phyloP scores from a whole-genome alignment of 1,140 invertebrate genomes.

The Calephelis nemesis region DNA sequence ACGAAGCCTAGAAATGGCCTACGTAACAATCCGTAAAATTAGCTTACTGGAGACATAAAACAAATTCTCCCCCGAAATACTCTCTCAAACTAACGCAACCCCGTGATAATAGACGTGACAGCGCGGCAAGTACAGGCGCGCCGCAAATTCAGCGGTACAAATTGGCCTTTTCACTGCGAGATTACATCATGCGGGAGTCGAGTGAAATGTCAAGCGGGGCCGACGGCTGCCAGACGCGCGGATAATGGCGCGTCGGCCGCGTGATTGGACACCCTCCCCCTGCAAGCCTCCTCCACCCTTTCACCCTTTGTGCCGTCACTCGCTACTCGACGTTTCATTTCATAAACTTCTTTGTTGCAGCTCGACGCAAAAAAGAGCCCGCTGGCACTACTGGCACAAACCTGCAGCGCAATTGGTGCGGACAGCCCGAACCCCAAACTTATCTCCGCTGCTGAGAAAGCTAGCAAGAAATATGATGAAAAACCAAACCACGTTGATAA shows the following conservation, averaged over 20 bases:
- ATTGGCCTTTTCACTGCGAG: constrained; percentile 78
- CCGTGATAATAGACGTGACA: constrained; percentile 72
- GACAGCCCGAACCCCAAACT: constrained; percentile 88
- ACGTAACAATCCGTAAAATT: constrained; percentile 22
- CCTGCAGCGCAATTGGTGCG: constrained; percentile 96
- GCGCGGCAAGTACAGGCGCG: constrained; percentile 68
- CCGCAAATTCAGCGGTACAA: constrained; percentile 77
- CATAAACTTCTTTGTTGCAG: constrained; percentile 85
- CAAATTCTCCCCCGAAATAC: constrained; percentile 51
- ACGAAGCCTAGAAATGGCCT: background rate
- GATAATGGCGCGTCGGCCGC: constrained; percentile 79
- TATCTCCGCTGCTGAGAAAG: constrained; percentile 84
- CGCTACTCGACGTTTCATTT: constrained; percentile 74
- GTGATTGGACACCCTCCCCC: constrained; percentile 72
- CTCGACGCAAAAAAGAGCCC: constrained; percentile 97
- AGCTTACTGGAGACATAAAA: constrained; percentile 44
- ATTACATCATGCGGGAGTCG: constrained; percentile 78
- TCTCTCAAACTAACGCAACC: constrained; percentile 55
- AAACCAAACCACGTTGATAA: constrained; percentile 77
- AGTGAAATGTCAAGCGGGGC: constrained; percentile 79
- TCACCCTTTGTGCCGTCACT: constrained; percentile 74
- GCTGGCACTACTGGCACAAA: constrained; percentile 94
- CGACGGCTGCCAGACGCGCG: constrained; percentile 77
- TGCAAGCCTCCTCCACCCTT: constrained; percentile 42
- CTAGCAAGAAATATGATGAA: constrained; percentile 80